Percentiles rank a stretch among this genome's conserved stretches.
Conservation (phyloP, 2,113 vertebrate species). For the Bos indicus region DNA sequence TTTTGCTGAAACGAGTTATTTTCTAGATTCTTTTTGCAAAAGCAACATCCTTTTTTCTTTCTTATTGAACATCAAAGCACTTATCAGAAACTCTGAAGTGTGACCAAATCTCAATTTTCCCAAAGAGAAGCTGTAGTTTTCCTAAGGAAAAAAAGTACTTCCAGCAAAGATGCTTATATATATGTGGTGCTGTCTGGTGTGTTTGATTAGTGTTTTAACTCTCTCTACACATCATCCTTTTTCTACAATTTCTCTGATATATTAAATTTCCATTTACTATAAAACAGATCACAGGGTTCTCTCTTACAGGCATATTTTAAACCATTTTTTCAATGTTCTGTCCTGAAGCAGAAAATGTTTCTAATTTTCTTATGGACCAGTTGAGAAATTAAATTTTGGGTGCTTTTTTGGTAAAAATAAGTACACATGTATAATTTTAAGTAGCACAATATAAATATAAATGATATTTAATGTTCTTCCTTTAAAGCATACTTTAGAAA, state of each 20-base stretch:
- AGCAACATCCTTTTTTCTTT: slow-evolving; percentile 48
- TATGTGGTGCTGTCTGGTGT: not conserved
- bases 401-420: not conserved
- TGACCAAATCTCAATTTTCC: slow-evolving; percentile 53
- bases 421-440: not conserved
- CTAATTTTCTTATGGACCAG: not conserved
- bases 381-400: not conserved
- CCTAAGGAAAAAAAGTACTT: not conserved
- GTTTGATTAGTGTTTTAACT: not conserved
- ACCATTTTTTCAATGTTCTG: not conserved
- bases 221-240: not conserved
- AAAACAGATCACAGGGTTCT: not conserved
- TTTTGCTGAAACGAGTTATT: slow-evolving; percentile 40
- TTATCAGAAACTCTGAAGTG: slow-evolving; percentile 57
- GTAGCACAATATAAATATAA: not conserved
- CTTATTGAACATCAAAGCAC: slow-evolving; percentile 67
- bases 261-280: not conserved
- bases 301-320: not conserved
- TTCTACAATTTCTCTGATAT: not conserved
- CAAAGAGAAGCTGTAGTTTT: slow-evolving; percentile 35
- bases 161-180: not conserved
- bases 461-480: not conserved
- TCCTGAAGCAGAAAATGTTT: not conserved
- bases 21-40: slow-evolving; percentile 54
- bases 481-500: not conserved